Base-by-base conservation (phyloP, 2,888 invertebrate genomes). In the Idaea aversata region DNA sequence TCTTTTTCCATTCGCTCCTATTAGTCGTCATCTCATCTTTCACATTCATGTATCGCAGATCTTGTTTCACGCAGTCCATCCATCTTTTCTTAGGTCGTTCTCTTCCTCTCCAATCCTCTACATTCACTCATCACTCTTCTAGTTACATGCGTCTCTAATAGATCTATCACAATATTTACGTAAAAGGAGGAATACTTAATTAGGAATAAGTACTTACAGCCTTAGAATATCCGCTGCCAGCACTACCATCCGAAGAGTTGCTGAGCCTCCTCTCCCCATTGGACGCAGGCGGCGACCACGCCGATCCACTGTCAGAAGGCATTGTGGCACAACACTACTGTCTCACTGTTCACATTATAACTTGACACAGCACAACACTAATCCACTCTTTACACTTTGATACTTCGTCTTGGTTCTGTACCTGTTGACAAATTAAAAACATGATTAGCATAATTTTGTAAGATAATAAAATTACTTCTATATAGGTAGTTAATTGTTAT, bases 241-340 rank as follows among this genome's bases (percentile, higher is more conserved):
- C 91, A 81, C 91, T 91, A 76, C 93, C 92, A 88, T 93, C 93
- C 68, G 91, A 91, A 64, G 93, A 93, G 87, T 93, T 93, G 83
- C 93, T 93, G 76, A 93, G 83, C 72, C 93, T 88, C 72, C 93
- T 88, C 83, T 92, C 85, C 83, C 93, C 93, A 81, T 86, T 85
- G 80, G 87, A 85, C 70, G 92, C 90, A 73, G 91, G 91, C 82
- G 92, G 92, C 82, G 91, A 87, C 91, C 92, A 91, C 80, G 90
- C 86, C 78, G 90, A 85, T 70, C 91, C 91, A 82, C 90, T 90
- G 82, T 92, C 93, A 76, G 93, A 93, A 75, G 93, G 93, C 93
- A 93, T 93, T 78, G 79, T 84, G 81, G 79, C 80, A 78, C 83
- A 79, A 78, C 80, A 81, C 78, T 79, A 84, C 84, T 74, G 83